Conservation (phyloP, 2,888 invertebrate species). For the Metellina segmentata region DNA sequence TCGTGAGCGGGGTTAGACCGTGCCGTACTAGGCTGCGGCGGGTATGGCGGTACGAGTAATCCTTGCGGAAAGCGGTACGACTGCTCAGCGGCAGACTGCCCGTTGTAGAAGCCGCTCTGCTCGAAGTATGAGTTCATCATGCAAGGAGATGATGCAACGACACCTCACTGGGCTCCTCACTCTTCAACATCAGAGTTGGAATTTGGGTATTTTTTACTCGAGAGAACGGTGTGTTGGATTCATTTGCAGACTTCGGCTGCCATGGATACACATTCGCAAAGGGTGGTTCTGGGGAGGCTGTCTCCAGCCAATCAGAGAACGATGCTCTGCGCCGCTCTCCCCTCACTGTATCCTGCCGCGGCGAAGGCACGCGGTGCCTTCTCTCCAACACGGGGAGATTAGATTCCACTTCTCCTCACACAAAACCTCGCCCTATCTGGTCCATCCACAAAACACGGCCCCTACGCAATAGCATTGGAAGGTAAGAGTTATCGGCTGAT, state of each 20-base stretch:
- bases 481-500: no score
- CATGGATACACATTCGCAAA: slow-evolving; percentile 76
- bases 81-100: slow-evolving; percentile 83
- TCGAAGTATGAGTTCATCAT: slow-evolving; percentile 97
- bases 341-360: slow-evolving; percentile 74
- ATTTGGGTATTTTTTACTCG: slow-evolving; percentile 66
- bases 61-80: slow-evolving; percentile 76
- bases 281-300: slow-evolving; percentile 67
- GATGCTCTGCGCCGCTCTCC: slow-evolving; percentile 18
- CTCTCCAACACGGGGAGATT: slow-evolving; percentile 33
- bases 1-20: slow-evolving; percentile 63
- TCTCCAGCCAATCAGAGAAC: slow-evolving; percentile 65
- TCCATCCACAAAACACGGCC: neutral
- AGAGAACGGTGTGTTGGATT: slow-evolving; percentile 68
- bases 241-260: slow-evolving; percentile 71
- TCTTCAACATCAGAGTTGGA: slow-evolving; percentile 72
- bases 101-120: slow-evolving; percentile 96
- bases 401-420: slow-evolving; percentile 8
- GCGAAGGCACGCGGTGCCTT: slow-evolving; percentile 51
- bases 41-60: slow-evolving; percentile 72
- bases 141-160: slow-evolving; percentile 32
- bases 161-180: slow-evolving; percentile 39
- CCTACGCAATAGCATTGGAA: neutral
- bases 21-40: slow-evolving; percentile 63
- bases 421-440: neutral